Evolutionary conservation across 2,797 vertebrate species (phyloP), one percentile per base, ranked within the genome.

Genomic region (Lithobates sylvaticus): DNA sequence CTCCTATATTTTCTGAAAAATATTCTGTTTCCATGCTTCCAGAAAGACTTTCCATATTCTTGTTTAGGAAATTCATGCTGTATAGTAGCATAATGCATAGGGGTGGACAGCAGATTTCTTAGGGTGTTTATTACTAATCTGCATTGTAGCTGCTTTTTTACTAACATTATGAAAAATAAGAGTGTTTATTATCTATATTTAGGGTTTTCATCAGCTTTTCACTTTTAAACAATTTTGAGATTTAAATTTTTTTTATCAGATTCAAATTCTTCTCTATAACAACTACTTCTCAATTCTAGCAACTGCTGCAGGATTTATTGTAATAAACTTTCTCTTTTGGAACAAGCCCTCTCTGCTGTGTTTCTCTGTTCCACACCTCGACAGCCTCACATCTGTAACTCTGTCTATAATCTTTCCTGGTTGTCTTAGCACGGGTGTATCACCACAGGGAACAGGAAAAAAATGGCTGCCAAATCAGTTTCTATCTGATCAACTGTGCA

Each of bases 401-500:
- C 21, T 27, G 70, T 67, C 27, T 32, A 64, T 74, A 85, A 79
- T 73, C 61, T 85, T 64, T 85, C 10, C 18, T 75, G 54, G 54
- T 79, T 65, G 58, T 80, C 61, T 80, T 74, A 79, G 71, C 42
- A 68, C 15, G 61, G 78, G 44, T 68, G 58, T 27, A 54, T 75
- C 77, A 81, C 71, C 77, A 69, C 84, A 75, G 77, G 77, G 71
- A 85, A 79, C 27, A 68, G 42, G 26, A 26, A 67, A 81, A 85
- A 84, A 65, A 80, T 85, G 71, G n/a, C 71, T 75, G 44, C 76
- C 64, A 76, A 74, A 75, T 85, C 84, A 85, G 79, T 81, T 80
- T 75, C 77, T 81, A 80, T 85, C 84, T 74, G 84, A 85, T 85
- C 77, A 80, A 23, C 84, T 75, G n/a, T 74, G 26, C 36, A 79